Evolutionary conservation across 2,888 invertebrate species (phyloP).

Genomic region (Branchipolynoe longqiensis): DNA sequence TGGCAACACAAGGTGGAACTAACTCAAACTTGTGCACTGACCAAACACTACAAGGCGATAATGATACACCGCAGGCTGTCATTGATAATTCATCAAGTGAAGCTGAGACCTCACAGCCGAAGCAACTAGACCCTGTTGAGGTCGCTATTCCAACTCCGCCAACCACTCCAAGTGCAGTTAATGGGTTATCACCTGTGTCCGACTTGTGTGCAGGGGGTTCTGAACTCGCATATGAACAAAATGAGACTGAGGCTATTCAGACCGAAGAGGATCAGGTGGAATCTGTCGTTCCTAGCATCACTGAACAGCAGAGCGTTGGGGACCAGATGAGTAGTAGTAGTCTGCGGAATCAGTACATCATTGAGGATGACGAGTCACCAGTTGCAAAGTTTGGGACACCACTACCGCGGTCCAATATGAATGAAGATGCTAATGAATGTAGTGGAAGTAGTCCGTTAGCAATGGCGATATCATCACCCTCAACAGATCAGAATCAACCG

Average conservation of each 20-base stretch:
- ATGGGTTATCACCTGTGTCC: too few relatives aligned
- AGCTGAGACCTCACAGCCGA: too few relatives aligned
- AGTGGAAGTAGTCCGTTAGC: not conserved
- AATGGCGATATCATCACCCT: not conserved
- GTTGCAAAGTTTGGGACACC: slow-evolving; percentile 54
- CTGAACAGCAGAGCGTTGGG: not conserved
- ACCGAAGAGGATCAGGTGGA: not conserved
- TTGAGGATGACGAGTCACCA: slow-evolving; percentile 65
- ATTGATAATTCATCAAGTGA: too few relatives aligned
- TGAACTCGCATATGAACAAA: too few relatives aligned
- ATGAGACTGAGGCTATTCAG: not conserved
- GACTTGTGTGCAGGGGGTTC: too few relatives aligned
- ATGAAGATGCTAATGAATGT: not conserved
- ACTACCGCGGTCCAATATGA: not conserved
- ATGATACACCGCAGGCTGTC: too few relatives aligned
- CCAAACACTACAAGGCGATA: too few relatives aligned
- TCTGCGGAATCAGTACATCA: slow-evolving; percentile 63
- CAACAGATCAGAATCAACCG: not conserved
- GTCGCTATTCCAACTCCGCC: too few relatives aligned
- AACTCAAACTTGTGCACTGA: too few relatives aligned
- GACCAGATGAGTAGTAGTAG: not conserved
- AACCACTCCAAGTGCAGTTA: too few relatives aligned
- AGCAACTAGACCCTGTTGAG: too few relatives aligned
- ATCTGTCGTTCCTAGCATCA: not conserved
- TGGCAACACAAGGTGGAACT: too few relatives aligned